Evolutionary conservation across 2,113 vertebrate species (phyloP).

Genomic region (Pseudorasbora parva): DNA sequence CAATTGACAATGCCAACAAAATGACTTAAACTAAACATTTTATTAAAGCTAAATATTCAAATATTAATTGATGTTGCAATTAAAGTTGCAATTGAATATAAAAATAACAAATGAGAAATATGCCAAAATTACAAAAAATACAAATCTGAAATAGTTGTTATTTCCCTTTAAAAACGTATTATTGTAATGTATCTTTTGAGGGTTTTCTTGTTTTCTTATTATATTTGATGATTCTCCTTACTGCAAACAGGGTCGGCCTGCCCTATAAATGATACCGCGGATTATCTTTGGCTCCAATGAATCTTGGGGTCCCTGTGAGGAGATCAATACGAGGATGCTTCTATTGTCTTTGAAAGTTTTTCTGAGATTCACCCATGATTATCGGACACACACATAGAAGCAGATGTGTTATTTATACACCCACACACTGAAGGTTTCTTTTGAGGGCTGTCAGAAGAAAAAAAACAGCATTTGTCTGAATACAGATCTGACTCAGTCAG

Average conservation of each 20-base stretch:
- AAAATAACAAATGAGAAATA: background rate
- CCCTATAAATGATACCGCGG: background rate
- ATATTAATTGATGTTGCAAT: no score
- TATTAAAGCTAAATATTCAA: no score
- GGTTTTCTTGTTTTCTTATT: background rate
- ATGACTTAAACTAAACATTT: no score
- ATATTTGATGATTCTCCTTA: background rate
- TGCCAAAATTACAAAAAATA: background rate
- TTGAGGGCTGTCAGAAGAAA: slow-evolving; percentile 22
- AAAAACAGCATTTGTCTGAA: slow-evolving; percentile 24
- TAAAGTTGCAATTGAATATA: no score
- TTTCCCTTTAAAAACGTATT: background rate
- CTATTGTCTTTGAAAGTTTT: slow-evolving; percentile 2
- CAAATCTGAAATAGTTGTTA: background rate
- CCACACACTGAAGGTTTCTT: slow-evolving; percentile 17
- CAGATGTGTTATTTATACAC: slow-evolving; percentile 8
- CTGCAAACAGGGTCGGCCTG: background rate
- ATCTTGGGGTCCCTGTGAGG: background rate
- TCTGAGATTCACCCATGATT: background rate
- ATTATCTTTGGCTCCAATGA: background rate
- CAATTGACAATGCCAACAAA: no score
- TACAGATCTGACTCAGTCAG: slow-evolving; percentile 48
- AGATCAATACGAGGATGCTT: background rate
- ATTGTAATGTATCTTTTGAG: background rate
- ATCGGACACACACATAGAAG: slow-evolving; percentile 4